These are phyloP conservation scores for Silurus meridionalis DNA, from an alignment of 2,113 vertebrate species.

Conservation along the genomic window DNA sequence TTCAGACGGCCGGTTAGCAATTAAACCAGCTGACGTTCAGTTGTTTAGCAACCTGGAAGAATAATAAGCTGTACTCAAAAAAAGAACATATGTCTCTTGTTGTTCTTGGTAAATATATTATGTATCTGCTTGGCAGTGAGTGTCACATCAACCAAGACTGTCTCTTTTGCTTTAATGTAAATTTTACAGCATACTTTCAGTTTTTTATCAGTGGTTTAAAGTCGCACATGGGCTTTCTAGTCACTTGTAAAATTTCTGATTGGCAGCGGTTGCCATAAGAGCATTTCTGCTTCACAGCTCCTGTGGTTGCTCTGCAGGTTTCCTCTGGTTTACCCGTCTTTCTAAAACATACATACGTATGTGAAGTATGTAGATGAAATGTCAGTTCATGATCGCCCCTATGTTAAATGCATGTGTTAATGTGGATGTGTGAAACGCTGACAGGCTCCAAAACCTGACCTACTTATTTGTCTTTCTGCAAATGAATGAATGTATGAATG, in stretches of 20 bases:
- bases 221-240: neutral
- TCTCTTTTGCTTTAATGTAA: neutral
- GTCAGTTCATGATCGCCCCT: neutral
- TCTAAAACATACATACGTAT: neutral
- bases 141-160: neutral
- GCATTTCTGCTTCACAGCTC: neutral
- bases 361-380: neutral
- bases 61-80: neutral
- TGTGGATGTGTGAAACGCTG: neutral
- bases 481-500: neutral
- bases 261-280: neutral
- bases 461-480: neutral
- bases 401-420: neutral
- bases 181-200: neutral
- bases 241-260: neutral
- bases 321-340: neutral
- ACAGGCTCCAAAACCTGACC: neutral
- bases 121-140: no score
- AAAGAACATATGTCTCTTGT: neutral
- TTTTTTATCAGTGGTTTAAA: neutral
- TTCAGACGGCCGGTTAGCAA: neutral
- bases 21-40: constrained; percentile 11
- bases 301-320: neutral
- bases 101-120: neutral
- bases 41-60: constrained; percentile 24